These are phyloP conservation scores for Lytechinus pictus DNA, from an alignment of 35 echinoderm and acorn worm genomes.

Conservation along the genomic window DNA sequence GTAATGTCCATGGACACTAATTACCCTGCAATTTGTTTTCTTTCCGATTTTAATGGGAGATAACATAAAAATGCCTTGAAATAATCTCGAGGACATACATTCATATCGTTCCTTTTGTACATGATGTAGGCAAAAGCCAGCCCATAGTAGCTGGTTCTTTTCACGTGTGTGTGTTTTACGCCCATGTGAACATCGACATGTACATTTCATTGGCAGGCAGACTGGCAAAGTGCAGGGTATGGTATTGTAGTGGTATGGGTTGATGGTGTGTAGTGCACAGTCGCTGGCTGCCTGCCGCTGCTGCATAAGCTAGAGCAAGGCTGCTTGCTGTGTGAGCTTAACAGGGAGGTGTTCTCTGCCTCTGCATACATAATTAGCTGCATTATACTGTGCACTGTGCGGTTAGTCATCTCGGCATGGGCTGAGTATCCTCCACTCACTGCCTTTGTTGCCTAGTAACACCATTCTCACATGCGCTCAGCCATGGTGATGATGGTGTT, in stretches of 20 bases:
- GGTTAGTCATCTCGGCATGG: constrained; percentile 50
- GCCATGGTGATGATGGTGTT: constrained; percentile 11
- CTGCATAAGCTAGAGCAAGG: constrained; percentile 1
- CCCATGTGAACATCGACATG: constrained; percentile 1
- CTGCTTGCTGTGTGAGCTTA: constrained; percentile 35
- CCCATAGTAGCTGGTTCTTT: not conserved
- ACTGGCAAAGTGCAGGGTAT: not conserved
- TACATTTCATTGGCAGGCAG: not conserved
- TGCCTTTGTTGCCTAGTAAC: constrained; percentile 33
- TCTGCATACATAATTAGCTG: constrained; percentile 56
- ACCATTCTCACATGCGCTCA: constrained; percentile 24
- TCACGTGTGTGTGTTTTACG: not conserved
- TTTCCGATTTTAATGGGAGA: not conserved
- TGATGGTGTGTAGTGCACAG: not conserved
- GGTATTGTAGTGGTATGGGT: not conserved
- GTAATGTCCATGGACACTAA: not conserved
- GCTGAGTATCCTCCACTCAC: constrained; percentile 7
- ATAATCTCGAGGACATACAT: not conserved
- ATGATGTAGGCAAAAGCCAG: not conserved
- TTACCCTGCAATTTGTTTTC: not conserved
- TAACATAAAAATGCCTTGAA: constrained; percentile 13
- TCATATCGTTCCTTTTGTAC: not conserved
- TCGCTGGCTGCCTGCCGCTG: not conserved
- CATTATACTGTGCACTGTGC: constrained; percentile 49
- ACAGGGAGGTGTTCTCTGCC: constrained; percentile 53